These are phyloP conservation scores for Apodemus sylvaticus DNA, from an alignment of 2,113 vertebrate species.

Conservation along the genomic window DNA sequence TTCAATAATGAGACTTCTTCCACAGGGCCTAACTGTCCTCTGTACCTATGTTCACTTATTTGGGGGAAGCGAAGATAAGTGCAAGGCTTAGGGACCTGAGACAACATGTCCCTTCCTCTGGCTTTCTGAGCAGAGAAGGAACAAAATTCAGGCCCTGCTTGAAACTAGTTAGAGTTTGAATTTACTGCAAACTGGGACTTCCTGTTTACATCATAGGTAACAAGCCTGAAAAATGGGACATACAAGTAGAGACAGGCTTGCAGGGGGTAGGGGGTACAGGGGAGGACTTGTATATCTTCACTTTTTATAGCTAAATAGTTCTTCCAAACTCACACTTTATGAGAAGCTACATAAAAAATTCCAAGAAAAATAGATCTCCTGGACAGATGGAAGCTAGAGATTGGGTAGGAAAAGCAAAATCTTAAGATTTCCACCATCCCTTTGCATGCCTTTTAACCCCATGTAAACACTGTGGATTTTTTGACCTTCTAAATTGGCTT, in stretches of 20 bases:
- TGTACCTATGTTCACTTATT: neutral
- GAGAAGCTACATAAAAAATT: neutral
- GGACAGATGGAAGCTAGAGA: conserved; percentile 23
- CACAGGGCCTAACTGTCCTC: neutral
- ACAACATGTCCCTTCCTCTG: neutral
- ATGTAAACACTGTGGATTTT: conserved; percentile 50
- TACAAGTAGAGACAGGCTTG: neutral
- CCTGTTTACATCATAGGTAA: neutral
- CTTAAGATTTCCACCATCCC: conserved; percentile 17
- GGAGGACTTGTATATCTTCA: neutral
- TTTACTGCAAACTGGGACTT: neutral
- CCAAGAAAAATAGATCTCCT: conserved; percentile 3
- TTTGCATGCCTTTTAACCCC: conserved; percentile 20
- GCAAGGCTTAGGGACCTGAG: neutral
- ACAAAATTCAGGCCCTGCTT: neutral
- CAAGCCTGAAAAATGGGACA: neutral
- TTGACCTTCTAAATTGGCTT: conserved; percentile 69
- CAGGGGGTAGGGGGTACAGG: neutral
- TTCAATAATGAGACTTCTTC: neutral
- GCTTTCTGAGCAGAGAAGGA: conserved; percentile 60
- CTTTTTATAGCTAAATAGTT: neutral
- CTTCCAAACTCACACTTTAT: conserved; percentile 9
- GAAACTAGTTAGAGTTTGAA: conserved; percentile 39
- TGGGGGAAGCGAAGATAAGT: neutral
- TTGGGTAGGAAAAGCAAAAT: neutral